Percentiles rank a stretch among this genome's conserved stretches.
phyloP scores from a whole-genome alignment of 2,113 vertebrate species.

The Mesocricetus auratus region DNA sequence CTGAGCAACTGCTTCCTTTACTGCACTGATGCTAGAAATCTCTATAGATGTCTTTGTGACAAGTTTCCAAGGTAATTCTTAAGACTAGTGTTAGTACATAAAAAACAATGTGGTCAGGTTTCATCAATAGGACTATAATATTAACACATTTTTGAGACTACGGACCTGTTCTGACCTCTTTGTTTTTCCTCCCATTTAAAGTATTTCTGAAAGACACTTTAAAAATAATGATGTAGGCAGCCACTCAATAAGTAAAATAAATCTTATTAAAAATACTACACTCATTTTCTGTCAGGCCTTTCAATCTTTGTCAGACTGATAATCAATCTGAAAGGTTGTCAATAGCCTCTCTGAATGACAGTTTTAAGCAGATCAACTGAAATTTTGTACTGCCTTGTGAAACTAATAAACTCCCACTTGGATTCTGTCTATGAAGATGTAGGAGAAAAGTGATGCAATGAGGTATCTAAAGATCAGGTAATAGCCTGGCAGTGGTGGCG shows the following conservation, averaged over 20 bases:
- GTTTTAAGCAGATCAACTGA: slow-evolving; percentile 25
- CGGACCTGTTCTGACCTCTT: not conserved
- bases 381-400: not conserved
- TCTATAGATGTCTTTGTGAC: not conserved
- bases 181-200: not conserved
- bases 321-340: not conserved
- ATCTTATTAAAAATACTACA: slow-evolving; percentile 13
- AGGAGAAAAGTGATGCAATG: not conserved
- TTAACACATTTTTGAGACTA: not conserved
- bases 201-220: slow-evolving; percentile 30
- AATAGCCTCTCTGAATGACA: not conserved
- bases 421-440: not conserved
- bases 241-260: slow-evolving; percentile 62
- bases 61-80: not conserved
- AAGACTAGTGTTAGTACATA: not conserved
- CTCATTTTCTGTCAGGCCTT: not conserved
- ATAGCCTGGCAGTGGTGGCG: too few relatives aligned
- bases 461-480: not conserved
- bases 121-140: not conserved
- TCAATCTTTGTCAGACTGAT: not conserved
- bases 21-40: not conserved
- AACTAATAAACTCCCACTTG: not conserved
- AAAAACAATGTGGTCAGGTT: not conserved
- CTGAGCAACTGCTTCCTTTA: not conserved
- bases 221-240: slow-evolving; percentile 57